phyloP scores from a whole-genome alignment of 2,113 vertebrate species.

The Numida meleagris region DNA sequence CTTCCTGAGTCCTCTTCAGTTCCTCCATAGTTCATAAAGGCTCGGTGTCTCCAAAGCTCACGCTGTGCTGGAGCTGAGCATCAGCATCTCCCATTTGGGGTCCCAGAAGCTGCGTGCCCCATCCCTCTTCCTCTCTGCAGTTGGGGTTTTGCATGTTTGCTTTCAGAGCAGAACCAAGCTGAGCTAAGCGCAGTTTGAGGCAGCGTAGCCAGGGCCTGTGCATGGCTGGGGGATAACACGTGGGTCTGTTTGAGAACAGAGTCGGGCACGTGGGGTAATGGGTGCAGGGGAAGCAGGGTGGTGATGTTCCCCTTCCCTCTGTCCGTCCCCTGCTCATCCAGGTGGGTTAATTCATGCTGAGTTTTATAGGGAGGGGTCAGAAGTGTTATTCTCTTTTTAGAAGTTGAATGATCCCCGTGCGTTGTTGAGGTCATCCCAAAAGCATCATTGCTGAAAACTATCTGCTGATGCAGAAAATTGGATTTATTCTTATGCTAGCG shows the following conservation, averaged over 20 bases:
- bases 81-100: background rate
- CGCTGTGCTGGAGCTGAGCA: background rate
- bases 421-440: background rate
- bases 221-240: too few relatives aligned
- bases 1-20: background rate
- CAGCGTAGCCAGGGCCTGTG: background rate
- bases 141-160: background rate
- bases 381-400: background rate
- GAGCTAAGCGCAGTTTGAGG: background rate
- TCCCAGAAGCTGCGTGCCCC: background rate
- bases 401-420: background rate
- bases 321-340: background rate
- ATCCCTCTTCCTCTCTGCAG: background rate
- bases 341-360: background rate
- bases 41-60: background rate
- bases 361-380: background rate
- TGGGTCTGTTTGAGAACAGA: background rate
- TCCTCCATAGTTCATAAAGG: background rate
- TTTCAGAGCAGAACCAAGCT: background rate
- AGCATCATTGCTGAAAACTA: conserved; percentile 11
- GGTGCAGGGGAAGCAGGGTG: background rate
- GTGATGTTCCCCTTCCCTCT: background rate
- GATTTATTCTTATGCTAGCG: conserved; percentile 14
- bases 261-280: too few relatives aligned
- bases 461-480: conserved; percentile 32